Evolutionary conservation across 2,797 vertebrate species (phyloP), one percentile per base, ranked within the genome.

Genomic region (Ctenosaura bakeri): DNA sequence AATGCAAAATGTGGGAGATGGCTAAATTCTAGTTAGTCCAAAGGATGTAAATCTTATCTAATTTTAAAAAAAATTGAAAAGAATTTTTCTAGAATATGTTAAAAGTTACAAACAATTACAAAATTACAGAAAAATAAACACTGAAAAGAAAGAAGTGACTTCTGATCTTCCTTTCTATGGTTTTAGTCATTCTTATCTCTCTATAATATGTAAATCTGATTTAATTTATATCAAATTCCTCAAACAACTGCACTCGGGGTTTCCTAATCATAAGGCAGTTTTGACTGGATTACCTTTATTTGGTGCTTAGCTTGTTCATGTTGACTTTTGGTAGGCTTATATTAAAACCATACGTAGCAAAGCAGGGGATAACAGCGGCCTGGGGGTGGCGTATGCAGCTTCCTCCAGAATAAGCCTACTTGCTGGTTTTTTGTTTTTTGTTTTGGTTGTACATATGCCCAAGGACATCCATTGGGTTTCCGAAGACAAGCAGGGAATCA

Each of bases 241-340:
- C 24, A 59, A 76, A 84, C 38, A 26, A 38, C 4, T 12, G 1
- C 14, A 26, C 69, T 38, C 18, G 20, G 29, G 38, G 8, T 62
- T 42, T 29, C 42, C 59, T 50, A 32, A 50, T n/a, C 42, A n/a
- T 64, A 62, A 78, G 10, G 16, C 26, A n/a, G 10, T 7, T 78
- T 76, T 24, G 13, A 35, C 22, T 24, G 4, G 84, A 92, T 77
- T 66, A 10, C 82, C 89, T 92, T 93, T 94, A 38, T 95, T 93
- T 85, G 64, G 88, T 83, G 73, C 90, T 93, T 94, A 82, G 46
- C 84, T 91, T 95, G 93, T 91, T 88, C 87, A 86, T 89, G 83
- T 22, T 50, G 26, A 26, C 14, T 38, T n/a, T 71, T 8, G n/a
- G 32, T 29, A 29, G 16, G 18, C 29, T 0, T 46, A 13, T 85